Conservation (phyloP, 2,888 invertebrate genomes). For the Eretmocerus hayati region DNA sequence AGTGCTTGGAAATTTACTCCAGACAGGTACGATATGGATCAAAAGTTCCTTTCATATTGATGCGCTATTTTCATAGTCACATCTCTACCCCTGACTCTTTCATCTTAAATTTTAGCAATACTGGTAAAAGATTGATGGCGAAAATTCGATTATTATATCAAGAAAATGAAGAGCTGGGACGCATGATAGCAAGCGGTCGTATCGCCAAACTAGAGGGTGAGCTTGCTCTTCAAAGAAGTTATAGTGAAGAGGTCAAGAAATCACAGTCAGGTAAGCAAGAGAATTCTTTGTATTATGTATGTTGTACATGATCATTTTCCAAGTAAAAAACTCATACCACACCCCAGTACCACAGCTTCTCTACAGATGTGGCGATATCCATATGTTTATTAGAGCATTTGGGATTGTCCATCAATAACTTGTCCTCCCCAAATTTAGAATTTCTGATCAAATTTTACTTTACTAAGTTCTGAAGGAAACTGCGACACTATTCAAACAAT, state of each 20-base stretch:
- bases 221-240: conserved; percentile 87
- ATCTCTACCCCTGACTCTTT: not conserved
- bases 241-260: conserved; percentile 93
- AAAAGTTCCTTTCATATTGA: conserved; percentile 2
- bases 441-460: too few relatives aligned
- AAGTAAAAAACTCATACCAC: not conserved
- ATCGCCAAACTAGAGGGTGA: conserved; percentile 94
- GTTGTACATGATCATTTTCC: conserved; percentile 4
- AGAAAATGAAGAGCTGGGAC: conserved; percentile 95
- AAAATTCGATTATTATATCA: conserved; percentile 91
- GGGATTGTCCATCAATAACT: too few relatives aligned
- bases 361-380: too few relatives aligned
- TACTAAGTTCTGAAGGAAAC: too few relatives aligned
- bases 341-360: not conserved
- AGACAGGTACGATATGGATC: conserved; percentile 59
- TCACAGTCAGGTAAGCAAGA: conserved; percentile 82
- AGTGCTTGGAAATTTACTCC: conserved; percentile 99
- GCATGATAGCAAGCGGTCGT: conserved; percentile 89
- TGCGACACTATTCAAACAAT: too few relatives aligned
- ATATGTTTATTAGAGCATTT: too few relatives aligned
- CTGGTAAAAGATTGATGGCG: conserved; percentile 96
- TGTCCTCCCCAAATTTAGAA: too few relatives aligned
- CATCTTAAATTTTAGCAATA: conserved; percentile 59
- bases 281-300: too few relatives aligned
- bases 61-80: not conserved